A percentile compares a stretch with the other conserved stretches of the same genome.
Evolutionary conservation across 2,888 invertebrate genomes (phyloP).

Genomic region (Ochropleura leucogaster): DNA sequence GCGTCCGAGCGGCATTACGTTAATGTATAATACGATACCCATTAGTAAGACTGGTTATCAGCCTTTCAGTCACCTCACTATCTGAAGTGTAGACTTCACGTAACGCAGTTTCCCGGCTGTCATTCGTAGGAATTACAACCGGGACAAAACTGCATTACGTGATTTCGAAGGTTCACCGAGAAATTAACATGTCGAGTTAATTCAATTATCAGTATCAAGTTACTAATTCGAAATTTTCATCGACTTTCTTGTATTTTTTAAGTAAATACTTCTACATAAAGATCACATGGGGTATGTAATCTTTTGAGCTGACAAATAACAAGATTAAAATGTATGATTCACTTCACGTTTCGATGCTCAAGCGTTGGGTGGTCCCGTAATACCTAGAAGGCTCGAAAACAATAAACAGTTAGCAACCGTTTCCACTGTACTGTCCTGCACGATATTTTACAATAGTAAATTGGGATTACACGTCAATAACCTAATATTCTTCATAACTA

Average conservation of each 20-base stretch:
- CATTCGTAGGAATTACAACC: too few species aligned
- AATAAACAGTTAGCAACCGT: constrained; percentile 1
- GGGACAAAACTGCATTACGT: background rate
- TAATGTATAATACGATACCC: background rate
- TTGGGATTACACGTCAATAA: background rate
- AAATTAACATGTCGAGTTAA: constrained; percentile 1
- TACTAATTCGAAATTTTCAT: background rate
- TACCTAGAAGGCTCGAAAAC: background rate
- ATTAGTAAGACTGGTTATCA: background rate
- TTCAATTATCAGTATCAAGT: constrained; percentile 9
- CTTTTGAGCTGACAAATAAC: background rate
- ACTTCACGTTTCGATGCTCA: constrained; percentile 15
- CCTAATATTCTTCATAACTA: background rate
- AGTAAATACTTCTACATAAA: background rate
- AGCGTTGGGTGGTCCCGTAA: constrained; percentile 13
- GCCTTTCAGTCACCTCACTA: background rate
- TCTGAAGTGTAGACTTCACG: too few species aligned
- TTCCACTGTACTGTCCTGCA: background rate
- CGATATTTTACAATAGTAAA: background rate
- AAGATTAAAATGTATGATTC: constrained; percentile 22
- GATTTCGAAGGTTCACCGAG: background rate
- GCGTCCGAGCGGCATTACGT: too few species aligned
- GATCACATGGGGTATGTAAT: background rate
- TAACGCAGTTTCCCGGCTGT: too few species aligned
- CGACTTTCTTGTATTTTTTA: background rate